These are phyloP conservation scores for Eulithis prunata DNA, from an alignment of 2,888 invertebrate genomes.

Conservation along the genomic window DNA sequence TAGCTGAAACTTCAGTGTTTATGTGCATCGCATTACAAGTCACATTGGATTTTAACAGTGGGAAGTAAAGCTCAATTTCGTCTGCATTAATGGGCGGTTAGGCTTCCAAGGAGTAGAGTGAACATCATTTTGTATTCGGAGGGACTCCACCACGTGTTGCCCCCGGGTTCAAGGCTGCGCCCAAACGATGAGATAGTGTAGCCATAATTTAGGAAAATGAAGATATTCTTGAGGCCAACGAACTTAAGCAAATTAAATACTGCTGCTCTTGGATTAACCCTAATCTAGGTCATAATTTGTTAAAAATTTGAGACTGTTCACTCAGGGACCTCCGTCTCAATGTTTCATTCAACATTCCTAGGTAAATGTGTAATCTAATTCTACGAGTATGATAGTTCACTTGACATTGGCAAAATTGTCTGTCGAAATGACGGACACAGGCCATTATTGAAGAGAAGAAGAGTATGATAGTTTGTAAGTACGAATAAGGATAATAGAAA, in stretches of 20 bases:
- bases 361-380: too few relatives aligned
- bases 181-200: slow-evolving; percentile 51
- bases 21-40: slow-evolving; percentile 46
- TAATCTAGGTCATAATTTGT: too few relatives aligned
- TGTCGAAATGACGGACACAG: too few relatives aligned
- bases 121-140: slow-evolving; percentile 69
- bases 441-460: too few relatives aligned
- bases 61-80: slow-evolving; percentile 59
- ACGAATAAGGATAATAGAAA: too few relatives aligned
- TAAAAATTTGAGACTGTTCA: too few relatives aligned
- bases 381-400: too few relatives aligned
- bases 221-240: slow-evolving; percentile 24
- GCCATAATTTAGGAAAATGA: slow-evolving; percentile 41
- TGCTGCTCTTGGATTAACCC: too few relatives aligned
- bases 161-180: slow-evolving; percentile 70
- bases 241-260: background rate
- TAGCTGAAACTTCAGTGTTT: slow-evolving; percentile 42
- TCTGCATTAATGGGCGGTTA: slow-evolving; percentile 45
- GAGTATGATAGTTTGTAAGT: too few relatives aligned
- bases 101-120: slow-evolving; percentile 64
- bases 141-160: slow-evolving; percentile 73
- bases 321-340: too few relatives aligned
- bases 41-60: slow-evolving; percentile 55
- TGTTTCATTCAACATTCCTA: too few relatives aligned
- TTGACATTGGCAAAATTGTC: too few relatives aligned